Percentiles rank a stretch among this genome's conserved stretches.
These are phyloP conservation scores for Hyperopisus bebe DNA, from an alignment of 2,113 vertebrate genomes.

Conservation along the genomic window DNA sequence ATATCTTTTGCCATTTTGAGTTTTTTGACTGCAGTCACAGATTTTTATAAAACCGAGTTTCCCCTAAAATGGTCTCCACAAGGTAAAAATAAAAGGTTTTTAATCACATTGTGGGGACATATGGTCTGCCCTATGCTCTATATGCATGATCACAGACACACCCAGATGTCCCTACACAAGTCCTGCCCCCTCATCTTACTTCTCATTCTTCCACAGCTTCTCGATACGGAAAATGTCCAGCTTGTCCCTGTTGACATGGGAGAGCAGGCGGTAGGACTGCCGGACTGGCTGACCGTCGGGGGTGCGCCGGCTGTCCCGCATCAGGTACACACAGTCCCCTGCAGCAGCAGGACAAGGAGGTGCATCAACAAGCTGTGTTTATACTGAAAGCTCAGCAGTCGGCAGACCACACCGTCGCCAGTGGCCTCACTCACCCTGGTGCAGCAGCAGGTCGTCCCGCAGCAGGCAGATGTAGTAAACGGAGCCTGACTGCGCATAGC, in stretches of 20 bases:
- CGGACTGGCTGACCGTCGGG: slow-evolving; percentile 88
- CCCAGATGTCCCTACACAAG: neutral
- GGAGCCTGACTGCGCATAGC: slow-evolving; percentile 88
- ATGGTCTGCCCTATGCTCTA: neutral
- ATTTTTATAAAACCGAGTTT: neutral
- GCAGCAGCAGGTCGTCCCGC: slow-evolving; percentile 86
- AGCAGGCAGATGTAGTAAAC: slow-evolving; percentile 94
- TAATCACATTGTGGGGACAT: neutral
- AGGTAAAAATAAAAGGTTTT: neutral
- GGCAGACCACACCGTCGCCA: neutral
- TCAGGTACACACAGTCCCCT: slow-evolving; percentile 97
- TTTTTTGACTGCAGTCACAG: neutral
- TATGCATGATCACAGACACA: neutral
- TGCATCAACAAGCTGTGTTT: neutral
- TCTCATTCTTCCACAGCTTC: slow-evolving; percentile 98
- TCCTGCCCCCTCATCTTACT: slow-evolving; percentile 58
- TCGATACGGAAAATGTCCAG: slow-evolving; percentile 98
- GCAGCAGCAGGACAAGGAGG: slow-evolving; percentile 18
- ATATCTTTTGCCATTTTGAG: neutral
- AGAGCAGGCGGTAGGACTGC: slow-evolving; percentile 87
- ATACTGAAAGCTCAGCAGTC: neutral
- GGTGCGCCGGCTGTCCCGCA: slow-evolving; percentile 90
- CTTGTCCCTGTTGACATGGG: slow-evolving; percentile 91
- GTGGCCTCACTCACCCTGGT: slow-evolving; percentile 73
- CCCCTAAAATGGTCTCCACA: neutral